phyloP scores from a whole-genome alignment of 2,113 vertebrate species.

The Leptobrachium ailaonicum region DNA sequence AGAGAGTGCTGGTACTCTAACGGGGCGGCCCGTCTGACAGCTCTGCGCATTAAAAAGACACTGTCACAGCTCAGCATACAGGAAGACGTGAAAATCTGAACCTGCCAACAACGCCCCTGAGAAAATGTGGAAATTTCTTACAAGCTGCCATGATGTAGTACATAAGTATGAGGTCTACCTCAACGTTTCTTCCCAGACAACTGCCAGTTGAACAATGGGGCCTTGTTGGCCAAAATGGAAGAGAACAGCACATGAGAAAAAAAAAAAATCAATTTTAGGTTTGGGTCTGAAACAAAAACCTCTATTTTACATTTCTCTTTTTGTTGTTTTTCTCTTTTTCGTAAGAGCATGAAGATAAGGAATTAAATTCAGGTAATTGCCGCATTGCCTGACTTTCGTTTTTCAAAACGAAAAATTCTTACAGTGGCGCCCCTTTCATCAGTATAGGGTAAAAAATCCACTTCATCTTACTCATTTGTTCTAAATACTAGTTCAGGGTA shows the following conservation, averaged over 20 bases:
- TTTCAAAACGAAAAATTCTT: conserved; percentile 57
- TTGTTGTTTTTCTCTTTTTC: conserved; percentile 63
- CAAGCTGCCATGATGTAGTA: conserved; percentile 64
- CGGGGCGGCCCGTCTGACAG: conserved; percentile 88
- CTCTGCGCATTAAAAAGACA: conserved; percentile 97
- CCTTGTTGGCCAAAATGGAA: conserved; percentile 54
- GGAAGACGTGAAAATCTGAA: conserved; percentile 92
- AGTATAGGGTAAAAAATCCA: conserved; percentile 48
- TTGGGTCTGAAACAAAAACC: conserved; percentile 70
- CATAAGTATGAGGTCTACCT: conserved; percentile 73
- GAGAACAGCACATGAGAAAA: conserved; percentile 45
- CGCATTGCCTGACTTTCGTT: conserved; percentile 57
- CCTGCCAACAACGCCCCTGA: conserved; percentile 43
- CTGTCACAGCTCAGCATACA: conserved; percentile 95
- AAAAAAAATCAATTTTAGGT: conserved; percentile 52
- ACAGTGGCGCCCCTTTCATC: conserved; percentile 32
- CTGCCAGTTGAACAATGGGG: conserved; percentile 59
- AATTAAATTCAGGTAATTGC: conserved; percentile 59
- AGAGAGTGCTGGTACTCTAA: conserved; percentile 97
- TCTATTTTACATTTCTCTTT: conserved; percentile 63
- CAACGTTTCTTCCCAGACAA: conserved; percentile 73
- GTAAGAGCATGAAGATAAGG: conserved; percentile 60
- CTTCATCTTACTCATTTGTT: not conserved
- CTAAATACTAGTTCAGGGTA: conserved; percentile 22
- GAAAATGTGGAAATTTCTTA: conserved; percentile 57